Percentiles rank a stretch among this genome's conserved stretches.
Conservation (phyloP, 2,888 invertebrate species). For the Eristalis tenax region DNA sequence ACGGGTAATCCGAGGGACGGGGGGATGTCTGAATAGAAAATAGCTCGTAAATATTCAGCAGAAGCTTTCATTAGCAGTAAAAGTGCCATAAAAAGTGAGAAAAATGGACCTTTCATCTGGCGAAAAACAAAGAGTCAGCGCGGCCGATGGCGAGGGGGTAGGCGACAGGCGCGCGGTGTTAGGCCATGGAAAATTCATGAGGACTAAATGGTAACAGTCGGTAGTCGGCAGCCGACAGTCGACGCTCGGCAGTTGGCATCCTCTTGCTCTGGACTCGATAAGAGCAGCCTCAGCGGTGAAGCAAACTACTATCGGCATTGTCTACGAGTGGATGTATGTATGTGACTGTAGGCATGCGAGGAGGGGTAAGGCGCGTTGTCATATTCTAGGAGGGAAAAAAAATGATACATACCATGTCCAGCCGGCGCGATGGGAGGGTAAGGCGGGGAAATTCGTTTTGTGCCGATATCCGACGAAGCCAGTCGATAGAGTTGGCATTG, state of each 20-base stretch:
- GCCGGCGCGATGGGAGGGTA: not conserved
- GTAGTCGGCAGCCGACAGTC: constrained; percentile 31
- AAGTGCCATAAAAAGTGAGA: constrained; percentile 68
- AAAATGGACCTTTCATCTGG: constrained; percentile 66
- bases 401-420: not conserved
- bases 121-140: constrained; percentile 33
- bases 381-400: not conserved
- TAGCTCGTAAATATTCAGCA: constrained; percentile 67
- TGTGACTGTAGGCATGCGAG: not conserved
- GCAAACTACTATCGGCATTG: not conserved
- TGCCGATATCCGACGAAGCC: not conserved
- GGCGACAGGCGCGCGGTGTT: constrained; percentile 30
- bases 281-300: constrained; percentile 1
- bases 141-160: no score
- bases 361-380: not conserved
- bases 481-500: not conserved
- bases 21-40: constrained; percentile 19
- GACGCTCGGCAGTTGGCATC: constrained; percentile 44
- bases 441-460: not conserved
- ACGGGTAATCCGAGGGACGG: not conserved
- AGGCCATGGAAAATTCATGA: constrained; percentile 60
- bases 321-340: not conserved
- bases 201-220: constrained; percentile 57
- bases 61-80: constrained; percentile 69
- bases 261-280: constrained; percentile 30